Base-by-base conservation (phyloP, 2,113 vertebrate species). In the Onychostoma macrolepis region DNA sequence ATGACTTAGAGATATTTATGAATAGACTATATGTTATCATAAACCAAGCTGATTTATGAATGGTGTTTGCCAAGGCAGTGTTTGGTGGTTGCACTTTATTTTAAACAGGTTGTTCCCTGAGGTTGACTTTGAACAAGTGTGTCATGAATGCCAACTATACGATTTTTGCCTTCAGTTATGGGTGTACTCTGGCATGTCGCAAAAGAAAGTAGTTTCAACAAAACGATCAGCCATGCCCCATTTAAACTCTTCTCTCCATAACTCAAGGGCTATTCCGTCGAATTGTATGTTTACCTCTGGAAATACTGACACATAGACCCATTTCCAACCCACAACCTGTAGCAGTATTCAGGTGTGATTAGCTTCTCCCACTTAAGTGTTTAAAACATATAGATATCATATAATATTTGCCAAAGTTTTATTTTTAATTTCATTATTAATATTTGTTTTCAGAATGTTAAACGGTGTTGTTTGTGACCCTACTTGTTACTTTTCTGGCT, bases 181-280 rank as follows among this genome's bases (percentile, higher is more conserved):
- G 56, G 58, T 83, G 48, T 65, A 80, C 65, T 86, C 24, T 80
- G 87, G 72, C 74, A 85, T 83, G 79, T 61, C 17, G 33, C 76
- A 83, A 71, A 84, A 50, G 43, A 72, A 83, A 74, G 48, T 41
- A 38, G 30, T 84, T 72, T 84, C 17, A 86, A 50, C 53, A 84
- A 82, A 89, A 85, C 2, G 36, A 86, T 89, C 86, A 81, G 79
- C 90, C 88, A 80, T 92, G 85, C 87, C 80, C 85, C 76, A 85
- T 86, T 77, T 24, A 61, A 90, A 89, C 89, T 91, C 30, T 19
- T 38, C 48, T 74, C 79, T 88, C 84, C 87, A 88, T 71, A 84
- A 77, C 82, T 92, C 90, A 95, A 96, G 95, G 95, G 95, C 95
- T 96, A 95, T 91, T 93, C 90, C 90, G 91, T 93, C 88, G 91